These are phyloP conservation scores for Urocyon cinereoargenteus DNA, from an alignment of 2,797 vertebrate genomes.

Conservation along the genomic window DNA sequence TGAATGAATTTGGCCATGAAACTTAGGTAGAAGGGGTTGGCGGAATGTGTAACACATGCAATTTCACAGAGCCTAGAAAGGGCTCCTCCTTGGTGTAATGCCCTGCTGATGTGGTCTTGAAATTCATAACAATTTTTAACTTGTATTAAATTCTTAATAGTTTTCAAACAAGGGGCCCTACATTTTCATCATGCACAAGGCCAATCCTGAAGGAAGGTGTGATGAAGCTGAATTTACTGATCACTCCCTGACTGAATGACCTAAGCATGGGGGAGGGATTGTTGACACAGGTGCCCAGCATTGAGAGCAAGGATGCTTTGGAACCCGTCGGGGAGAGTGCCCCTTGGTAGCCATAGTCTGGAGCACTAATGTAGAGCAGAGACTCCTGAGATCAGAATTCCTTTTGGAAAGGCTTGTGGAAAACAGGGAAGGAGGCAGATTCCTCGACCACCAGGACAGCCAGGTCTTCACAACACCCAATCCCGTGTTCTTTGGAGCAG, in stretches of 20 bases:
- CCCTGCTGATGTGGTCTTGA: not conserved
- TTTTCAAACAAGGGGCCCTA: not conserved
- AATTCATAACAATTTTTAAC: not conserved
- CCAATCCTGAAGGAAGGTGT: too few relatives aligned
- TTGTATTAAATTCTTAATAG: not conserved
- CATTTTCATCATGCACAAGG: not conserved
- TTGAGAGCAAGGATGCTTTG: not conserved
- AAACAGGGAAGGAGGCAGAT: not conserved
- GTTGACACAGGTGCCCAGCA: too few relatives aligned
- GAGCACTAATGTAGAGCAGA: not conserved
- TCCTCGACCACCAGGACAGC: not conserved
- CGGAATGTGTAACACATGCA: not conserved
- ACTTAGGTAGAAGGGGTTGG: not conserved
- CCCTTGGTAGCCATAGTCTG: not conserved
- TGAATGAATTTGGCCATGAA: not conserved
- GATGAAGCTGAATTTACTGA: not conserved
- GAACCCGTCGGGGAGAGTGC: accelerated
- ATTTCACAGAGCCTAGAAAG: not conserved
- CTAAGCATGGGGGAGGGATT: not conserved
- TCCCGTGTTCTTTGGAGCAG: not conserved
- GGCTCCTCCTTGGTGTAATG: not conserved
- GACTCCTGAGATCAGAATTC: not conserved
- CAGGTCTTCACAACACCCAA: not conserved
- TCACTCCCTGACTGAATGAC: conserved; percentile 56
- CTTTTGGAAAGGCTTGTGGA: not conserved